Evolutionary conservation across 2,888 invertebrate species (phyloP), one percentile per base, ranked within the genome.

Genomic region (Halictus ligatus): DNA sequence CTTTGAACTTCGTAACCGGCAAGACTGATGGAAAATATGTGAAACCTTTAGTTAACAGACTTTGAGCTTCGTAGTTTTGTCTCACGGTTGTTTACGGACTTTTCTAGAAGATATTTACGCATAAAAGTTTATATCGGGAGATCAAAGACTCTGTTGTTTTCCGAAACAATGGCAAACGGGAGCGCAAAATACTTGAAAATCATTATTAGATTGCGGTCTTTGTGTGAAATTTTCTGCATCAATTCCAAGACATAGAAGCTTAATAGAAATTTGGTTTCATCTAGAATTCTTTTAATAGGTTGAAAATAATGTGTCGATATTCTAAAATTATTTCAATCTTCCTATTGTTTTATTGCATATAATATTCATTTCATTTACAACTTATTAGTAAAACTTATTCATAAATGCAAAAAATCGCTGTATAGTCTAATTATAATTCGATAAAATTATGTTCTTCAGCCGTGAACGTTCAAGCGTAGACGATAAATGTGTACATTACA

Each of bases 1-100:
- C 69, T 69, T 69, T 69, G 69, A 80, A 40, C 69, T 69, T 21
- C 35, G 69, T 21, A 69, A 69, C 21, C 40, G 40, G 21, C 69
- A 12, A 69, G 40, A 69, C 40, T 40, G 21, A 69, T 40, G 35
- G 40, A 12, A 40, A 40, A 69, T 69, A 69, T 69, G 40, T 69
- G 69, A 40, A 40, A 21, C 69, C 40, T 69, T 35, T 69, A 69
- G 40, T 69, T 40, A 35, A 21, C 21, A 40, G 69, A 40, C 21
- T 40, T 40, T 69, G 1, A 69, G 12, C 64, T 29, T 8, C 64
- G 25, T 13, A 29, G 64, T 69, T 40, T 40, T 40, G 69, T 69
- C 35, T 69, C 40, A 21, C 1, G 58, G 21, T 40, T 69, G 40
- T 40, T 21, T 35, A 10, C 40, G 18, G 21, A 69, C 21, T 40